A percentile compares a stretch with the other conserved stretches of the same genome.
Conservation (phyloP, 2,797 vertebrate genomes). For the Benthosema pterotum region DNA sequence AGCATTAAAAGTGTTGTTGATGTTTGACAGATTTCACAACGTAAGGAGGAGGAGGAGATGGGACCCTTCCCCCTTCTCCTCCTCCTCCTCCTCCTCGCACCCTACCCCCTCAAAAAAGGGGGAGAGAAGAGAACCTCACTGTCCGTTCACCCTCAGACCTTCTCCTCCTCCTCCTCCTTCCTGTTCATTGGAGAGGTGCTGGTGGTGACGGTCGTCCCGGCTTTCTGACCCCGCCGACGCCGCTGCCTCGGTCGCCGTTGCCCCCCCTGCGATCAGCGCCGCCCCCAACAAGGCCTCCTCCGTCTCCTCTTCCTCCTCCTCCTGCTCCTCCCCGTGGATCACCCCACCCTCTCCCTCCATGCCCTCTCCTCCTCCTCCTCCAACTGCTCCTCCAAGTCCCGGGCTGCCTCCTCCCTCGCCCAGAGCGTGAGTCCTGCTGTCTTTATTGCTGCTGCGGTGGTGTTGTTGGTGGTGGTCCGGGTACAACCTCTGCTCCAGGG, state of each 20-base stretch:
- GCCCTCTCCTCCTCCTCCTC: slow-evolving; percentile 49
- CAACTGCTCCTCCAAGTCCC: slow-evolving; percentile 38
- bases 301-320: slow-evolving; percentile 73
- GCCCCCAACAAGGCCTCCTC: slow-evolving; percentile 67
- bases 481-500: slow-evolving; percentile 90
- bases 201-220: too few species aligned
- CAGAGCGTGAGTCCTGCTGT: slow-evolving; percentile 80
- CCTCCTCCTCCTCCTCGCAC: too few species aligned
- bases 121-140: slow-evolving; percentile 68
- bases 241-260: too few species aligned
- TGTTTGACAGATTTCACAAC: slow-evolving; percentile 62
- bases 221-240: too few species aligned
- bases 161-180: slow-evolving; percentile 73
- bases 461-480: too few species aligned
- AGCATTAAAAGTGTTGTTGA: slow-evolving; percentile 61
- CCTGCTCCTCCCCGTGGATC: slow-evolving; percentile 64
- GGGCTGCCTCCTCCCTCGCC: slow-evolving; percentile 71
- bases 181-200: slow-evolving; percentile 65
- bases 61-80: too few species aligned
- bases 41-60: slow-evolving; percentile 53
- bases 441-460: slow-evolving; percentile 77
- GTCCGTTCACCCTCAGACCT: slow-evolving; percentile 79
- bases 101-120: neutral
- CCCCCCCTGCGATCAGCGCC: slow-evolving; percentile 60
- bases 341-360: slow-evolving; percentile 65